phyloP scores from a whole-genome alignment of 2,888 invertebrate species.

The Phanerotoma sp. region DNA sequence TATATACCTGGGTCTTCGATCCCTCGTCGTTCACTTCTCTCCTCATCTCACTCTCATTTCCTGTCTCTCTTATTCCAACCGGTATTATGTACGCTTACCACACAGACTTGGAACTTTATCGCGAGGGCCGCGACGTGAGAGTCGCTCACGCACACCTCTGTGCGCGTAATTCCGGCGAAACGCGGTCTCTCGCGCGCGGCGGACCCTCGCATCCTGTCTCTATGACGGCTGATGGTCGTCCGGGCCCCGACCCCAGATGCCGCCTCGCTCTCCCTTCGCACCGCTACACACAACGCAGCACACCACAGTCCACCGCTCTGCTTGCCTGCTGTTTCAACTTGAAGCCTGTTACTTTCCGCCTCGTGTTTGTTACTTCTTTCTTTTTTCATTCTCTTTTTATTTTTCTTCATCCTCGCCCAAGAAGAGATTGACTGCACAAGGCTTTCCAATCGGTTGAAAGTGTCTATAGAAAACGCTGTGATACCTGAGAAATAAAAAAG shows the following conservation, averaged over 20 bases:
- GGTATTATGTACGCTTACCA: background rate
- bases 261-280: slow-evolving; percentile 25
- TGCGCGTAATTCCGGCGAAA: slow-evolving; percentile 36
- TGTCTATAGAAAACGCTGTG: slow-evolving; percentile 28
- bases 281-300: slow-evolving; percentile 2
- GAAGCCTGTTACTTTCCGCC: slow-evolving; percentile 4
- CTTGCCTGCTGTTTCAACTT: slow-evolving; percentile 17
- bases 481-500: slow-evolving; percentile 12
- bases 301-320: slow-evolving; percentile 6
- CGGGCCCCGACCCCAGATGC: slow-evolving; percentile 30
- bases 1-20: slow-evolving; percentile 37
- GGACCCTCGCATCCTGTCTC: slow-evolving; percentile 56
- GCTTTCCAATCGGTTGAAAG: slow-evolving; percentile 10
- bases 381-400: slow-evolving; percentile 36
- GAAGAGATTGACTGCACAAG: slow-evolving; percentile 7
- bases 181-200: slow-evolving; percentile 34
- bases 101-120: slow-evolving; percentile 25
- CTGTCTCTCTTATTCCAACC: background rate
- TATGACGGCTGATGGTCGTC: slow-evolving; percentile 54
- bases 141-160: slow-evolving; percentile 21
- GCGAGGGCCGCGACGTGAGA: slow-evolving; percentile 4
- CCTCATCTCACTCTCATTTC: slow-evolving; percentile 11
- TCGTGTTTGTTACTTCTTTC: slow-evolving; percentile 36
- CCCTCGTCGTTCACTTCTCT: slow-evolving; percentile 38
- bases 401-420: slow-evolving; percentile 7